phyloP scores from a whole-genome alignment of 2,888 invertebrate species.

The Phytoseiulus persimilis region DNA sequence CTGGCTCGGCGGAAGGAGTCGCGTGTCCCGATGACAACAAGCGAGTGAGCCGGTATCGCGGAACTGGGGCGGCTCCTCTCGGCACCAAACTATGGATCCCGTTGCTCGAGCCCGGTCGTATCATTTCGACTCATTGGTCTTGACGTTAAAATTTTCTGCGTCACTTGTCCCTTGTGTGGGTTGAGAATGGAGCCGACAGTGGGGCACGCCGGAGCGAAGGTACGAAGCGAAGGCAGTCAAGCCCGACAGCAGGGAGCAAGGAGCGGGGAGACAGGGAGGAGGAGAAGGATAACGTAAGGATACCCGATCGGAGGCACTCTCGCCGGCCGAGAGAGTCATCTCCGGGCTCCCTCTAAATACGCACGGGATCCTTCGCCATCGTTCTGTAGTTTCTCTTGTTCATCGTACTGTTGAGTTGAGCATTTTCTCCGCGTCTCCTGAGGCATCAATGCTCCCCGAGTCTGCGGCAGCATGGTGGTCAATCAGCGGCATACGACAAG shows the following conservation, averaged over 20 bases:
- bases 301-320: not conserved
- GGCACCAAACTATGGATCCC: not conserved
- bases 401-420: no score
- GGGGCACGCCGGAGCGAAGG: not conserved
- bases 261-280: not conserved
- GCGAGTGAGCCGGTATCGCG: not conserved
- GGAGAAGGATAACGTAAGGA: not conserved
- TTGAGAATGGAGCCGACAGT: not conserved
- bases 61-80: not conserved
- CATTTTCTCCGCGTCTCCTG: not conserved
- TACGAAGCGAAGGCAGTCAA: not conserved
- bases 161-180: slow-evolving; percentile 25
- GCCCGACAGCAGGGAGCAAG: not conserved
- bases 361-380: not conserved
- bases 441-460: no score
- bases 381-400: not conserved
- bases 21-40: not conserved
- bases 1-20: not conserved
- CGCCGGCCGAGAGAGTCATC: not conserved
- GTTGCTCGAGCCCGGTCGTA: not conserved
- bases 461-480: no score
- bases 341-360: not conserved
- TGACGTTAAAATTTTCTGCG: slow-evolving; percentile 34
- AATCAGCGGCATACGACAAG: no score
- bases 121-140: slow-evolving; percentile 38